Conservation (phyloP, 2,113 vertebrate species). For the Sphaerodactylus townsendi region DNA sequence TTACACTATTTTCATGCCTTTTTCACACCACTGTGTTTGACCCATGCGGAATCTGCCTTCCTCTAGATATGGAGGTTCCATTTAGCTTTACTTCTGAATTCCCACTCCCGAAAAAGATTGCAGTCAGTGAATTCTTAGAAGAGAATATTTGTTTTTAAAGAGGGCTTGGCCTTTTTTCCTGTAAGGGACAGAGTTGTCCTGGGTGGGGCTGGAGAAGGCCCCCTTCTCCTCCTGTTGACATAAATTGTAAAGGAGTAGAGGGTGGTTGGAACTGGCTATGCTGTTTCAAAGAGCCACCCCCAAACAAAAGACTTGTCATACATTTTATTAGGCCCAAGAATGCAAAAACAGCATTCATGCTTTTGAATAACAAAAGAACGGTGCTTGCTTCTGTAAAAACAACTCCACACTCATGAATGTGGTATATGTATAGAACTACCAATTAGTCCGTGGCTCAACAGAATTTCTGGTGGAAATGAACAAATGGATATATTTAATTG, state of each 20-base stretch:
- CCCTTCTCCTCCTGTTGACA: background rate
- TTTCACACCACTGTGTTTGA: too few species aligned
- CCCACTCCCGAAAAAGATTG: background rate
- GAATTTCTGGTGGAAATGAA: conserved; percentile 23
- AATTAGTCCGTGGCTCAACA: conserved; percentile 32
- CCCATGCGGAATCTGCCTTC: too few species aligned
- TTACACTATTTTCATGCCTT: too few species aligned
- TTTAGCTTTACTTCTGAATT: background rate
- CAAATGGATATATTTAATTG: conserved; percentile 35
- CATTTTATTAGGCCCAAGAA: too few species aligned
- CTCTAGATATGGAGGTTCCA: too few species aligned
- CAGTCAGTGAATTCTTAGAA: background rate
- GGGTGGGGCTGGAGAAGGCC: background rate
- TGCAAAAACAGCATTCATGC: too few species aligned
- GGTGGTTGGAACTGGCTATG: too few species aligned
- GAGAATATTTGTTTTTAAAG: background rate
- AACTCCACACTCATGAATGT: background rate
- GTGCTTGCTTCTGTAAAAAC: background rate
- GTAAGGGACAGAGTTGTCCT: background rate
- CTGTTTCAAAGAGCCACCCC: too few species aligned
- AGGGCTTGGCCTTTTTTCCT: background rate
- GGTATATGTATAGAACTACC: background rate
- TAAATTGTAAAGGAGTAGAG: background rate
- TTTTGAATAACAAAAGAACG: too few species aligned
- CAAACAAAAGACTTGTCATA: too few species aligned